Evolutionary conservation across 2,113 vertebrate genomes (phyloP).

Genomic region (Menura novaehollandiae): DNA sequence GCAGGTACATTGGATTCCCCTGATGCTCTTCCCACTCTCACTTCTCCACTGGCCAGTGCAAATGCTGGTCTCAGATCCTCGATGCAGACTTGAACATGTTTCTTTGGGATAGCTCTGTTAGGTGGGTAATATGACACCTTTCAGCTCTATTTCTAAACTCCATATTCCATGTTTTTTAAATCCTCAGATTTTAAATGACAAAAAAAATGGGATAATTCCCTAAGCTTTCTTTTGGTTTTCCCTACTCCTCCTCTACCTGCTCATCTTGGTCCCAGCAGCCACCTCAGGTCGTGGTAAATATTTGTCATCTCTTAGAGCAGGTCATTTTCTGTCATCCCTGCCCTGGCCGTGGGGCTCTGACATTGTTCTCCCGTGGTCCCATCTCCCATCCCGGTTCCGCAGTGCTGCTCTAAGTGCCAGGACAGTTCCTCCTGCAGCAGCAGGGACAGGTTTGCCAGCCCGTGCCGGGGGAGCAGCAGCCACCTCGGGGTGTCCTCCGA

Average conservation of each 20-base stretch:
- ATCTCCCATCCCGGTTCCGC: neutral
- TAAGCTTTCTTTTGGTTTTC: neutral
- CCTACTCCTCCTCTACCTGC: neutral
- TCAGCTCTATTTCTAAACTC: neutral
- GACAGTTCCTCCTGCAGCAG: neutral
- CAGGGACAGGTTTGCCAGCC: neutral
- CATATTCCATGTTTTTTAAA: neutral
- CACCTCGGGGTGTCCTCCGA: rapidly evolving
- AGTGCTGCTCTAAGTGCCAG: neutral
- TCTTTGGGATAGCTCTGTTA: neutral
- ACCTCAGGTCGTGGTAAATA: neutral
- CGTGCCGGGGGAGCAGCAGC: rapidly evolving
- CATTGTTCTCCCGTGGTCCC: rapidly evolving
- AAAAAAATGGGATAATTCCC: neutral
- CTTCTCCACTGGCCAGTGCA: neutral
- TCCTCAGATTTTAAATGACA: neutral
- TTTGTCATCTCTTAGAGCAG: neutral
- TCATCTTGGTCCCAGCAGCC: neutral
- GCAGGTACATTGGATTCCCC: neutral
- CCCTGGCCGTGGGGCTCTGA: neutral
- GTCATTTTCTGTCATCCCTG: neutral
- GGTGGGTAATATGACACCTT: neutral
- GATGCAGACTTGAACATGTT: rapidly evolving
- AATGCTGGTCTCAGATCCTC: rapidly evolving
- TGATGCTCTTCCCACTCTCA: neutral